Base-by-base conservation (phyloP, 2,797 vertebrate genomes). In the Benthosema pterotum region DNA sequence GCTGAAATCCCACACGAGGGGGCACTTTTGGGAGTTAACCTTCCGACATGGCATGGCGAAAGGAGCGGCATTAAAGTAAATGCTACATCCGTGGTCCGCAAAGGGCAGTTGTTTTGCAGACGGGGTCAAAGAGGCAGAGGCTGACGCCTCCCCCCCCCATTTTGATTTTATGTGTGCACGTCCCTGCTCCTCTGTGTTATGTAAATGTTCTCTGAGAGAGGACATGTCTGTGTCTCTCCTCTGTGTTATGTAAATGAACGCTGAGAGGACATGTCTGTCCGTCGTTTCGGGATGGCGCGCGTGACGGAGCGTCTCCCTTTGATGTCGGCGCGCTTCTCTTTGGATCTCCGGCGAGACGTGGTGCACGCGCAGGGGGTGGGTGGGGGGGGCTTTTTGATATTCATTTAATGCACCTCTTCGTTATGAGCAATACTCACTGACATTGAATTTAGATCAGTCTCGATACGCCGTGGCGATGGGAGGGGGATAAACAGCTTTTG, bases 221-320 rank as follows among this genome's bases (percentile, higher is more conserved):
- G 68, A 87, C 78, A 77, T 83, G 80, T 78, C 78, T 76, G 85
- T 9, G 52, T 57, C 62, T 81, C 53, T 71, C 56, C 42, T 48
- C 69, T 5, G 74, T 48, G 59, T 65, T 70, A 68, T 71, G 74
- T 83, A 85, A 90, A 84, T 83, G 84, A 85, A 83, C 84, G 83
- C 72, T 48, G 69, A 75, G 71, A 49, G 66, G 68, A 87, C 78
- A 77, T 83, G 80, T 78, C 78, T 76, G 85, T 80, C 84, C 67
- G 47, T 73, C 57, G 49, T 52, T 65, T n/a, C 56, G 82, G 82
- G 77, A 49, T 9, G 32, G 32, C 32, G 62, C 69, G 52, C 55
- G 74, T 86, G 85, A 84, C 45, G 77, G 74, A 60, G 73, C 79
- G 83, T 72, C 22, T n/a, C 0, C 13, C 83, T 92, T 89, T 91